Percentiles rank a stretch among this genome's conserved stretches.
Conservation (phyloP, 2,888 invertebrate species). For the Caenorhabditis sp. region DNA sequence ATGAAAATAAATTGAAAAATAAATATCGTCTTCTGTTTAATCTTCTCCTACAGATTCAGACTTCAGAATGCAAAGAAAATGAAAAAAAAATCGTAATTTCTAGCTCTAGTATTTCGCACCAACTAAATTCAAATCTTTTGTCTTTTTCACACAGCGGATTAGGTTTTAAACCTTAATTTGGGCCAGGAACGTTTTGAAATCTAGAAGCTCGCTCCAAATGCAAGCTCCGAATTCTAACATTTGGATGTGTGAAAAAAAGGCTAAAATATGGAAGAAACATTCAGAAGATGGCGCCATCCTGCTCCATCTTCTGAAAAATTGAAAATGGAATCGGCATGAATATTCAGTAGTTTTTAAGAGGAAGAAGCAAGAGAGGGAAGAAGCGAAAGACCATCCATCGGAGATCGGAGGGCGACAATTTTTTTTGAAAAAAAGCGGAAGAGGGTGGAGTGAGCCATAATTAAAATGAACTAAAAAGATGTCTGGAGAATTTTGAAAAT, state of each 20-base stretch:
- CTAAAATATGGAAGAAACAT: conserved; percentile 24
- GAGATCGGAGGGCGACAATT: conserved; percentile 7
- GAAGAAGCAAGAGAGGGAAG: background rate
- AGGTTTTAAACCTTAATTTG: no score
- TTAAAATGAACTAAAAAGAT: conserved; percentile 22
- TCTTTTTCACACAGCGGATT: no score
- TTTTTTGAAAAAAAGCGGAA: background rate
- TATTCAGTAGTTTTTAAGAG: conserved; percentile 35
- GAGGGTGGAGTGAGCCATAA: conserved; percentile 14
- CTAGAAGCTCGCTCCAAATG: no score
- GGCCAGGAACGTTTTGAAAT: no score
- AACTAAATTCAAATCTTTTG: no score
- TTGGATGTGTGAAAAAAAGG: conserved; percentile 1
- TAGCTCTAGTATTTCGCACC: no score
- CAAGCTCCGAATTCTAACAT: background rate
- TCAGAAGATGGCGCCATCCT: conserved; percentile 21
- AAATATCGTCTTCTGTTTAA: no score
- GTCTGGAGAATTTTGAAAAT: conserved; percentile 7
- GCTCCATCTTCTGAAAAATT: conserved; percentile 9
- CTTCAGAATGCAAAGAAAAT: no score
- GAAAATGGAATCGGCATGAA: conserved; percentile 56
- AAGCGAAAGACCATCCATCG: conserved; percentile 34
- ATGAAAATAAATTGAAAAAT: no score
- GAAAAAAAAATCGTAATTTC: no score
- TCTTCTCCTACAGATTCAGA: no score